Conservation (phyloP, 2,888 invertebrate genomes). For the Cremastobaeus sp. region DNA sequence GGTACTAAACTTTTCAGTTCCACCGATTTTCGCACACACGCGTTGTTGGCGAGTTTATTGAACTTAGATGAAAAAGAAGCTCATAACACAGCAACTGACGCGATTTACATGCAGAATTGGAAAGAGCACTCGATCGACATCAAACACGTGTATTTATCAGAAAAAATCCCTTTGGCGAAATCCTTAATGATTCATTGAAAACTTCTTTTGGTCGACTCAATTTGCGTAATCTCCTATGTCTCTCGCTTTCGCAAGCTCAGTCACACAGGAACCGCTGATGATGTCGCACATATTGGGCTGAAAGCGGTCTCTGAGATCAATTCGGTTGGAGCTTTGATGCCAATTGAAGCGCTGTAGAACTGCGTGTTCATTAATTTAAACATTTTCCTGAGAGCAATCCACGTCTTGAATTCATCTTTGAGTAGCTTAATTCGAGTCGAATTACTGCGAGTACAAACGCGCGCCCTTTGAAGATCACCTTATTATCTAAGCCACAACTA, state of each 20-base stretch:
- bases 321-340: not conserved
- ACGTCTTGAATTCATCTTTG: constrained; percentile 23
- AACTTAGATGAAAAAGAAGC: constrained; percentile 24
- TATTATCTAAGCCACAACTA: constrained; percentile 40
- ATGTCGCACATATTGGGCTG: not conserved
- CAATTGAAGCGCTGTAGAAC: not conserved
- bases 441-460: constrained; percentile 39
- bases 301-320: not conserved
- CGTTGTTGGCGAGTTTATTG: constrained; percentile 11
- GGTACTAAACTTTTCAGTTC: too few relatives aligned
- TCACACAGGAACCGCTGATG: not conserved
- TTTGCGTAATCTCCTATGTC: not conserved
- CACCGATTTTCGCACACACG: too few relatives aligned
- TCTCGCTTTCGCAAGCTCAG: too few relatives aligned
- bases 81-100: constrained; percentile 10
- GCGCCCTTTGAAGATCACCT: constrained; percentile 42
- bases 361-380: constrained; percentile 22
- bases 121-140: constrained; percentile 36
- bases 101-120: constrained; percentile 33
- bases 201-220: not conserved
- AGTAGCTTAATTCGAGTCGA: constrained; percentile 41
- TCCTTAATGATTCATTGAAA: too few relatives aligned
- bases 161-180: constrained; percentile 4
- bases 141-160: constrained; percentile 27
- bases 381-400: constrained; percentile 43